Percentiles rank a stretch among this genome's conserved stretches.
phyloP scores from a whole-genome alignment of 2,113 vertebrate genomes.

The Amblyornis subalaris region DNA sequence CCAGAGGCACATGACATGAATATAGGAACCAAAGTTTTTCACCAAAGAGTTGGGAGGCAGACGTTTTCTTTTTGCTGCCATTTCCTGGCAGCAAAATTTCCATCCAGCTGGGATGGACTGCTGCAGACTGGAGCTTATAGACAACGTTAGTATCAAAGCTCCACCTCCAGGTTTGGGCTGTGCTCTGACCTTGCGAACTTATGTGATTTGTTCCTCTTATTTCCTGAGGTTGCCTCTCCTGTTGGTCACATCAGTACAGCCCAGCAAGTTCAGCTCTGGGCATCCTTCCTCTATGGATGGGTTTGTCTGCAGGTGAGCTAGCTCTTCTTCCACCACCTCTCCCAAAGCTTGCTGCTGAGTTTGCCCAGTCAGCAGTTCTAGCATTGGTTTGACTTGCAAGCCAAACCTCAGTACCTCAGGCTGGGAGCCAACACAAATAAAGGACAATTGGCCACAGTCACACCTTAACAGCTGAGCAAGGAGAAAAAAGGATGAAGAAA shows the following conservation, averaged over 20 bases:
- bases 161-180: background rate
- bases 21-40: background rate
- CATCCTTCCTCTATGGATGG: background rate
- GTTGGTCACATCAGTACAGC: background rate
- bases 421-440: background rate
- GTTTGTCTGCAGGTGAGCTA: background rate
- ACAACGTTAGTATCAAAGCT: background rate
- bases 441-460: background rate
- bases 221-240: background rate
- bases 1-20: background rate
- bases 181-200: background rate
- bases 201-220: background rate
- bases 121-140: background rate
- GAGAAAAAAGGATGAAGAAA: background rate
- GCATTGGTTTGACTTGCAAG: background rate
- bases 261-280: background rate
- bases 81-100: no score
- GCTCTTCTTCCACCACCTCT: background rate
- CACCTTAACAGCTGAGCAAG: background rate
- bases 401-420: background rate
- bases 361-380: background rate
- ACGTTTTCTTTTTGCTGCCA: background rate
- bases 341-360: background rate
- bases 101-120: background rate
- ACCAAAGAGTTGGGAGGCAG: background rate